phyloP scores from a whole-genome alignment of 2,797 vertebrate species.

The Tangara arthus region DNA sequence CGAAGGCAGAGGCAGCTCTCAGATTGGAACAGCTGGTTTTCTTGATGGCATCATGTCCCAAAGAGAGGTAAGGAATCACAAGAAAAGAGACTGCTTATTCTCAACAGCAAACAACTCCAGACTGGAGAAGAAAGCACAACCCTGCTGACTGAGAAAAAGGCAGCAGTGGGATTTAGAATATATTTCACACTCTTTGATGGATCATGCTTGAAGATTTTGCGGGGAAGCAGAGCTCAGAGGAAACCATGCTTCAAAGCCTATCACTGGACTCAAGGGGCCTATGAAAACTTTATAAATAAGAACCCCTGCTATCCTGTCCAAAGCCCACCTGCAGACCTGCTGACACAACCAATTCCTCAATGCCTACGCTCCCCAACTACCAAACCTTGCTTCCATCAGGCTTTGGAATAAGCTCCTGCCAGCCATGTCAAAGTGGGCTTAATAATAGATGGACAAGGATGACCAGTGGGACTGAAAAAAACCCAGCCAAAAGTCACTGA shows the following conservation, averaged over 20 bases:
- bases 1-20: neutral
- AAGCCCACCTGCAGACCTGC: neutral
- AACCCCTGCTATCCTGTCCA: neutral
- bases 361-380: neutral
- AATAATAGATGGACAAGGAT: neutral
- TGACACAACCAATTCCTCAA: neutral
- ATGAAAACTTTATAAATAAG: neutral
- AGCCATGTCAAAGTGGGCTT: neutral
- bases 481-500: neutral
- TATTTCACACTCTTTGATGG: constrained; percentile 38
- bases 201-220: constrained; percentile 20
- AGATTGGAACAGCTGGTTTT: constrained; percentile 48
- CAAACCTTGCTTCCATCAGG: rapidly evolving
- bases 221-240: constrained; percentile 11
- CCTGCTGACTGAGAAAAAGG: constrained; percentile 35
- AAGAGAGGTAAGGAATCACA: constrained; percentile 39
- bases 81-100: constrained; percentile 47
- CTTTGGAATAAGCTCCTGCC: neutral
- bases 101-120: constrained; percentile 51
- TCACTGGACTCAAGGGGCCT: neutral
- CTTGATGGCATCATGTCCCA: constrained; percentile 41
- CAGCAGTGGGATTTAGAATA: constrained; percentile 37
- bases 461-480: neutral
- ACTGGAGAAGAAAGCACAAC: constrained; percentile 23
- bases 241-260: neutral